Conservation (phyloP, 2,113 vertebrate genomes). For the Atlantisia rogersi region DNA sequence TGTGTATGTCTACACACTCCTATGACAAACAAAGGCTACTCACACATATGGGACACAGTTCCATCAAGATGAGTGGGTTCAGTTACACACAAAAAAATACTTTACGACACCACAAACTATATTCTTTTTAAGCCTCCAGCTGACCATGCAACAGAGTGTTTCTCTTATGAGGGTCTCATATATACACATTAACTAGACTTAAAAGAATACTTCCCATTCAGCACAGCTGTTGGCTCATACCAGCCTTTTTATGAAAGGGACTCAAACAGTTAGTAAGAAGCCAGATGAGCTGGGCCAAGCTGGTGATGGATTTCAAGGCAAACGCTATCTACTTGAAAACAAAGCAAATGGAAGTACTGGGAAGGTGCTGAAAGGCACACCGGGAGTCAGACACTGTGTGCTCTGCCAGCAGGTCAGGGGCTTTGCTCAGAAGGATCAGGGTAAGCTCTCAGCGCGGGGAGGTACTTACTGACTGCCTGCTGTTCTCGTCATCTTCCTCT, state of each 20-base stretch:
- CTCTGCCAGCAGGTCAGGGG: background rate
- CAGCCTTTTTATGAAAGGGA: background rate
- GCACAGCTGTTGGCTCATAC: background rate
- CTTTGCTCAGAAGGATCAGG: background rate
- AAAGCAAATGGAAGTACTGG: background rate
- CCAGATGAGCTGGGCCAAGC: background rate
- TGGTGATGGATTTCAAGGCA: background rate
- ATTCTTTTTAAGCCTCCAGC: background rate
- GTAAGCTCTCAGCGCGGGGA: background rate
- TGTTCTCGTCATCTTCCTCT: constrained; percentile 91
- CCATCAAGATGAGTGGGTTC: background rate
- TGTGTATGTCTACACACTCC: background rate
- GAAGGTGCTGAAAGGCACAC: background rate
- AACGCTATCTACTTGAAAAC: background rate
- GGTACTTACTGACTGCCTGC: constrained; percentile 88
- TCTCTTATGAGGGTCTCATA: background rate
- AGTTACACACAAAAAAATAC: background rate
- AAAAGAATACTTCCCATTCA: background rate
- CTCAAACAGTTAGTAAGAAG: background rate
- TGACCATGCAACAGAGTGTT: background rate
- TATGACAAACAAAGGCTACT: background rate
- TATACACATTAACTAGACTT: fast-evolving
- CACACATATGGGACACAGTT: background rate
- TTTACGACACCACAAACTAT: background rate
- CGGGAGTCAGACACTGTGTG: fast-evolving